Base-by-base conservation (phyloP, 2,113 vertebrate genomes). In the Corvus cornix region DNA sequence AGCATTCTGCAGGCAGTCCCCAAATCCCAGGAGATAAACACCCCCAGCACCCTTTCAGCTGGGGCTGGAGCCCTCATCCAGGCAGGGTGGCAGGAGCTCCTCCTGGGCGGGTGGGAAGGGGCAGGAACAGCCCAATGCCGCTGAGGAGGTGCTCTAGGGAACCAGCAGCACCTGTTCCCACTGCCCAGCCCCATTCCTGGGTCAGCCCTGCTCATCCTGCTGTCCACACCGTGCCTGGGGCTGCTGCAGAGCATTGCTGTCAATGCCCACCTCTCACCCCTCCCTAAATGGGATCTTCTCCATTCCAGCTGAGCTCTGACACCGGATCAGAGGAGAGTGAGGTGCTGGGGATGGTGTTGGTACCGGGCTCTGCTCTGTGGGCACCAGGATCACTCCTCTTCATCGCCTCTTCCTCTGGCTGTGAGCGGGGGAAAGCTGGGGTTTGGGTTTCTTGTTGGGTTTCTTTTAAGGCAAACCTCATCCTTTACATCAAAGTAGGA, bases 401-500 rank as follows among this genome's bases (percentile, higher is more conserved):
- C 35, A 5, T 66, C 0, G 4, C 41, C 63, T 89, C 78, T 68
- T 84, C 56, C 48, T 49, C 74, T 0, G 5, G 28, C 82, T 89
- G 73, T 0, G 9, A 84, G 68, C 1, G 0, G 75, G 63, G 52
- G 14, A 86, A 51, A 55, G 44, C 58, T 88, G 83, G 44, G 79
- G 14, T 70, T 88, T 66, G 72, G 53, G 41, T 93, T 95, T 89
- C 85, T 83, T 24, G 11, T 51, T 79, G 68, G 53, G 55, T 88
- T 91, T 87, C 90, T 96, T 91, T 78, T 67, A 96, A 95, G 81
- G 72, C 81, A 94, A 92, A 80, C 85, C 80, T 87, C 92, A 85
- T 94, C 90, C 83, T 93, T 95, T 96, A 84, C 93, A 93, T 93
- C 93, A 89, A 97, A 97, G 88, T 89, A 43, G 49, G n/a, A 55